Conservation (phyloP, 2,113 vertebrate genomes). For the Mustelus asterias region DNA sequence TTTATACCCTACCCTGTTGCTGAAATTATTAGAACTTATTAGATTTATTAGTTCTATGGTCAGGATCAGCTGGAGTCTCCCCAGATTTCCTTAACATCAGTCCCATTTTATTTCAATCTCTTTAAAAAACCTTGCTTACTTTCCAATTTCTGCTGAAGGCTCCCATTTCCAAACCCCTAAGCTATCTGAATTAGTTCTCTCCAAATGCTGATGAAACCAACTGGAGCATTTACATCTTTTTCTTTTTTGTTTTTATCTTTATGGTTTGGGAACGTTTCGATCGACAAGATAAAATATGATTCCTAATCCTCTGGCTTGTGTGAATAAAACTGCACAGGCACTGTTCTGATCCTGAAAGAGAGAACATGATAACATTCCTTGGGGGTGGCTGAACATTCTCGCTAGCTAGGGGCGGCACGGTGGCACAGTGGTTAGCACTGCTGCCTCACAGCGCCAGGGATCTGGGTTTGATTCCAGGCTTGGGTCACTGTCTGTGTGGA, state of each 20-base stretch:
- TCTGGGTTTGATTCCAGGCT: too few relatives aligned
- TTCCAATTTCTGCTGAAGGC: background rate
- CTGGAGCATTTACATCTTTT: background rate
- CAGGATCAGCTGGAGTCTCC: background rate
- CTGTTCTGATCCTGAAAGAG: background rate
- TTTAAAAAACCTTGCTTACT: background rate
- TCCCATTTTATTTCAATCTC: background rate
- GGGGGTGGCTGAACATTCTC: background rate
- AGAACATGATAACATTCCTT: background rate
- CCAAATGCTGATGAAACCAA: background rate
- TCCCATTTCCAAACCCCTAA: background rate
- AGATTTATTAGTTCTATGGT: background rate
- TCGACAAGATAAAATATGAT: constrained; percentile 5
- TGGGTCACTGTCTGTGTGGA: too few relatives aligned
- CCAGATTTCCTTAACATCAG: background rate
- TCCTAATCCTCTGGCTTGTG: constrained; percentile 6
- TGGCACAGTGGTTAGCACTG: too few relatives aligned
- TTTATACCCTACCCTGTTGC: background rate
- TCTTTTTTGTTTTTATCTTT: background rate
- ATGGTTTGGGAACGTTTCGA: background rate
- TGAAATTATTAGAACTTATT: background rate
- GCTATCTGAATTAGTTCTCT: background rate
- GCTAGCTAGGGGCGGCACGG: background rate
- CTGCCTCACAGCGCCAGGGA: too few relatives aligned
- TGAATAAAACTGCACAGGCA: background rate